These are phyloP conservation scores for Drosophila gunungcola DNA, from an alignment of 1,140 invertebrate species.

Conservation along the genomic window DNA sequence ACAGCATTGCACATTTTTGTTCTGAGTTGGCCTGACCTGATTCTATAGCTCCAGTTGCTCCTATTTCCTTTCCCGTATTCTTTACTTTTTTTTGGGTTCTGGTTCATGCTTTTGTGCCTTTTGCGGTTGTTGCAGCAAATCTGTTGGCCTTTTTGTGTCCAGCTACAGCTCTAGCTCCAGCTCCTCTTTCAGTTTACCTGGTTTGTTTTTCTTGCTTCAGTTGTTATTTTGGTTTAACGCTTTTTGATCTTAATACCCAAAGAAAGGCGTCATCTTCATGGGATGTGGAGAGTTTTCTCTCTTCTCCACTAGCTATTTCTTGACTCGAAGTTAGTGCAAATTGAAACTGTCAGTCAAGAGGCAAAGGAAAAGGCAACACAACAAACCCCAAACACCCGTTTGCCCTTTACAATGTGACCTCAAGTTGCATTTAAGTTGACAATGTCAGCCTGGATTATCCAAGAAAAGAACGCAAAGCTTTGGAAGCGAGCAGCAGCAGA, in stretches of 20 bases:
- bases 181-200: constrained; percentile 58
- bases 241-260: constrained; percentile 77
- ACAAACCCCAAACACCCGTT: constrained; percentile 5
- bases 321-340: constrained; percentile 73
- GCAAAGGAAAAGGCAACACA: constrained; percentile 21
- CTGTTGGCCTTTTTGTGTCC: constrained; percentile 54
- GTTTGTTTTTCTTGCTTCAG: constrained; percentile 16
- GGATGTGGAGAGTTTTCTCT: not conserved
- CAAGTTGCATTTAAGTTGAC: constrained; percentile 50
- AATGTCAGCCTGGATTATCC: constrained; percentile 42
- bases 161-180: constrained; percentile 18
- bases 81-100: constrained; percentile 8
- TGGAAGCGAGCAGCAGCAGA: not conserved
- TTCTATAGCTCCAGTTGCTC: constrained; percentile 51
- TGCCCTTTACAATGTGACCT: constrained; percentile 35
- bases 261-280: constrained; percentile 73
- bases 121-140: constrained; percentile 73
- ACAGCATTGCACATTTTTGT: constrained; percentile 62
- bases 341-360: constrained; percentile 75
- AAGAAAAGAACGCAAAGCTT: not conserved
- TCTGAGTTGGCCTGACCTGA: constrained; percentile 61
- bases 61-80: not conserved
- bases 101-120: constrained; percentile 61
- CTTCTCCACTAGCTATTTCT: constrained; percentile 14
- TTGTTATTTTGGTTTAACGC: constrained; percentile 76